A percentile compares a stretch with the other conserved stretches of the same genome.
Conservation (phyloP, 2,113 vertebrate species). For the Athene cunicularia region DNA sequence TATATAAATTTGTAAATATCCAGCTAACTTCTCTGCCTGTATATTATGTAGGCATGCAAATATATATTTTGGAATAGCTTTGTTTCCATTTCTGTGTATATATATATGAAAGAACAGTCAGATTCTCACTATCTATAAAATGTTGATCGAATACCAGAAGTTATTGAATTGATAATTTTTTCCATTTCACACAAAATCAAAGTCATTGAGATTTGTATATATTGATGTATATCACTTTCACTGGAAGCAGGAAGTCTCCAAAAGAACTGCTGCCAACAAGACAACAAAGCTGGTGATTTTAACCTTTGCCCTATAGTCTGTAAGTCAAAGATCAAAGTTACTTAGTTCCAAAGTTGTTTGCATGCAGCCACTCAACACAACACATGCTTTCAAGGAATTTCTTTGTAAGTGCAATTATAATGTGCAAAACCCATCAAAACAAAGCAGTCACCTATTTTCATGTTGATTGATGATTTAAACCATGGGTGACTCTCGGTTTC, state of each 20-base stretch:
- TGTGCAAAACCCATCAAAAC: constrained; percentile 66
- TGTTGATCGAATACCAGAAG: neutral
- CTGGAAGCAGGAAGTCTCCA: constrained; percentile 57
- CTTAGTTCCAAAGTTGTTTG: constrained; percentile 56
- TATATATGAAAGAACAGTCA: neutral
- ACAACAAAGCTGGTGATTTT: constrained; percentile 51
- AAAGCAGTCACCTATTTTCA: constrained; percentile 62
- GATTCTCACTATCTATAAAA: neutral
- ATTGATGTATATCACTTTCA: constrained; percentile 40
- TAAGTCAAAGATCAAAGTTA: constrained; percentile 71
- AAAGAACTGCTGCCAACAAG: constrained; percentile 51
- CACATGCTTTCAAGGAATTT: constrained; percentile 60
- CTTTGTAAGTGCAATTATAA: constrained; percentile 70
- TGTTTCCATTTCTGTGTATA: neutral
- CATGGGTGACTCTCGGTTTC: constrained; percentile 66
- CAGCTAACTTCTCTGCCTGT: neutral
- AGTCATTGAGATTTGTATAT: constrained; percentile 59
- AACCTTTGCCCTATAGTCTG: constrained; percentile 56
- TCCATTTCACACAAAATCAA: constrained; percentile 32
- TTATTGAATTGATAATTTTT: constrained; percentile 49
- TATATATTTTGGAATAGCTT: neutral
- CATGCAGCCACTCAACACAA: constrained; percentile 5
- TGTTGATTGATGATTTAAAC: constrained; percentile 57
- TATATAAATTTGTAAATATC: neutral
- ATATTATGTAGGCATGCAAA: neutral